A percentile compares a stretch with the other conserved stretches of the same genome.
Evolutionary conservation across 2,888 invertebrate genomes (phyloP).

Genomic region (Allophyes oxyacanthae): DNA sequence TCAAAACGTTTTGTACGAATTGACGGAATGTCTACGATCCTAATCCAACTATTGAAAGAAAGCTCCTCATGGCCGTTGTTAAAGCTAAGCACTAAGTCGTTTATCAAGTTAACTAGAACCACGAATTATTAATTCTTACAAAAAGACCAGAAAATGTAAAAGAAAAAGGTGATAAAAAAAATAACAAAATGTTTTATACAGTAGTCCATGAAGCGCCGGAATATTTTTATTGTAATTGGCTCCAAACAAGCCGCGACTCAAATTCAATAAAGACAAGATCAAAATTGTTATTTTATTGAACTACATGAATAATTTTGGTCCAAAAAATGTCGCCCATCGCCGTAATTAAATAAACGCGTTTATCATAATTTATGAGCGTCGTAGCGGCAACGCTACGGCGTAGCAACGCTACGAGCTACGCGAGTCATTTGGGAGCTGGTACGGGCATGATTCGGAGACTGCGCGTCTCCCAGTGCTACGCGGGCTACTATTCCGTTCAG

Average conservation of each 20-base stretch:
- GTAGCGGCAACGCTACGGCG: conserved; percentile 61
- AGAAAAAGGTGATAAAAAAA: too few species aligned
- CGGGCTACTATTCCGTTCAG: conserved; percentile 62
- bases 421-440: conserved; percentile 68
- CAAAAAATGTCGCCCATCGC: conserved; percentile 53
- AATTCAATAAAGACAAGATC: conserved; percentile 45
- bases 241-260: conserved; percentile 23
- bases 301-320: conserved; percentile 29
- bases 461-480: conserved; percentile 82
- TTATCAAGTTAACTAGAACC: background rate
- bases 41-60: conserved; percentile 36
- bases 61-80: conserved; percentile 1
- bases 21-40: conserved; percentile 8
- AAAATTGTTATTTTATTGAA: conserved; percentile 44
- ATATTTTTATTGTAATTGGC: background rate
- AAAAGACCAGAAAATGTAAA: too few species aligned
- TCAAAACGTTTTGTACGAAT: too few species aligned
- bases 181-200: background rate
- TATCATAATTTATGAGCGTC: conserved; percentile 67
- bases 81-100: conserved; percentile 1
- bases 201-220: too few species aligned
- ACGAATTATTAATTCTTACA: background rate
- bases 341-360: conserved; percentile 70
- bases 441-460: conserved; percentile 78
- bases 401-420: conserved; percentile 60